Base-by-base conservation (phyloP, 2,888 invertebrate species). In the Geotrupes spiniger region DNA sequence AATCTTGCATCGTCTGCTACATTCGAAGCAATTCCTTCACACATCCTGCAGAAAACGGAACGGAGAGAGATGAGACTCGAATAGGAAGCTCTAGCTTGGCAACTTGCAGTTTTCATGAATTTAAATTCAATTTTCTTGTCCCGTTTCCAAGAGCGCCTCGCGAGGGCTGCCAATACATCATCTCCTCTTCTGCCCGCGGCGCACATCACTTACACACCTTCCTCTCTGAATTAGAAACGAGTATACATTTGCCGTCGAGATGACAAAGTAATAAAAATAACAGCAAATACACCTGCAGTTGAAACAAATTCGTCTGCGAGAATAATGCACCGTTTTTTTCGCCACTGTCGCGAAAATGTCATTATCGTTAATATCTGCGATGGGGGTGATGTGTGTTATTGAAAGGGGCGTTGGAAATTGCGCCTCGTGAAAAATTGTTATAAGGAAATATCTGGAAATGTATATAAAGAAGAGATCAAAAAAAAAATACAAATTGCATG, bases 61-160 rank as follows among this genome's bases (percentile, higher is more conserved):
- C 38, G 38, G 11, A 36, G 25, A 36, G 33, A 26, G 42, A 46
- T 41, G 46, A 36, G 38, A 46, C 16, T 42, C 49, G 49, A 49
- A 51, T 49, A 53, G 49, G 50, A 51, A 57, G 52, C 46, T 46
- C 51, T 57, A 49, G 53, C 56, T 54, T 64, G 62, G 65, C 66
- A 65, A 67, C 68, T 68, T 67, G 65, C 67, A 67, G 64, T 68
- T 70, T 70, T 69, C 69, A 69, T 69, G 69, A 70, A 70, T 69
- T 70, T 70, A 69, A 70, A 70, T 70, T 69, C 70, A 70, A 70
- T 70, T 69, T 69, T 68, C 69, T 63, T 66, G 65, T 70, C 67
- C 65, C 66, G 66, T 66, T 65, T 64, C 63, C 67, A 66, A 62
- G 52, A 60, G 42, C 54, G 51, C 55, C 55, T 52, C 58, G 58